Evolutionary conservation across 2,113 vertebrate species (phyloP), one percentile per base, ranked within the genome.

Genomic region (Antigone vipio): DNA sequence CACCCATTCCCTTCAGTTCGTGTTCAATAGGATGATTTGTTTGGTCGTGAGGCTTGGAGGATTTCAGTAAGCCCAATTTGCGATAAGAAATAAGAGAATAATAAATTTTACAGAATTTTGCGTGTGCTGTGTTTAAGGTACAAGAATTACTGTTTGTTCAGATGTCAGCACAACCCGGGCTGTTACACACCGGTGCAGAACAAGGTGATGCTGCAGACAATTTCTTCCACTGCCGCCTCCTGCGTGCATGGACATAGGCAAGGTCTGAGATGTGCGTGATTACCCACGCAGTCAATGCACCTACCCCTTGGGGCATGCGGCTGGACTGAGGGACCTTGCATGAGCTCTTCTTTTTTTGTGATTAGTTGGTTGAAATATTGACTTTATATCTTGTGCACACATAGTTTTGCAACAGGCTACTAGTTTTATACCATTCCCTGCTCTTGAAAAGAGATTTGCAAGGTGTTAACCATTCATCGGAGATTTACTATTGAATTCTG

Each of bases 401-500:
- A 0, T 67, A 75, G 26, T 75, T 94, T 60, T 92, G 60, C 68
- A 75, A n/a, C 62, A 52, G 60, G 80, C 79, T 74, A 4, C 88
- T 50, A 9, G 68, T 49, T 88, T 66, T 15, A 44, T 93, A n/a
- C 40, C 23, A 0, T 56, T 86, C 76, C 30, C 52, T n/a, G 68
- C 58, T 86, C 90, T 84, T 91, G 86, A 75, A 77, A 86, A 88
- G 66, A 77, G 50, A 88, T 96, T 95, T 95, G 85, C 66, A 84
- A 92, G 60, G 91, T 84, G 88, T 89, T 95, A 94, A 86, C 60
- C 92, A 30, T 94, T 94, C 85, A 60, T 71, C 15, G 22, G 93
- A 94, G 75, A 78, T 81, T 91, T 81, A 15, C 69, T 91, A 4
- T 93, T 91, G 91, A 81, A 67, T 94, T 86, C 76, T 60, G 83